phyloP scores from a whole-genome alignment of 2,797 vertebrate species.

The Xenopus petersii region DNA sequence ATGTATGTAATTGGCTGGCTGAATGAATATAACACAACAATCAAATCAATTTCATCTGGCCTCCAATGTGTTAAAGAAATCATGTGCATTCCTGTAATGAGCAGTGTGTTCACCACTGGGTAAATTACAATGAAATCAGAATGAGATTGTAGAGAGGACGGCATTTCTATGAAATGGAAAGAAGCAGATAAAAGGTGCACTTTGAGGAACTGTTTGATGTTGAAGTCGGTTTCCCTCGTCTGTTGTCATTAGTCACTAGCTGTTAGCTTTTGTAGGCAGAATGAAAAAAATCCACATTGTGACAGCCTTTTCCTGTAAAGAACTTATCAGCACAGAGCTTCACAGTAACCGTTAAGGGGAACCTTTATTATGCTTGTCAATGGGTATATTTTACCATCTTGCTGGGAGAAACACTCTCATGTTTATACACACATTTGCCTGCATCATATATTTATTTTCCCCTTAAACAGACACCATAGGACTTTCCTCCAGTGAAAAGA shows the following conservation, averaged over 20 bases:
- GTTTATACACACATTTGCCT: no score
- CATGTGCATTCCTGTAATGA: constrained; percentile 23
- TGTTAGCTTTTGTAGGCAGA: constrained; percentile 21
- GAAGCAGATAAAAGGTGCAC: constrained; percentile 57
- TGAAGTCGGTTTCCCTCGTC: constrained; percentile 34
- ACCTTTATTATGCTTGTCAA: no score
- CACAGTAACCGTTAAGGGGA: constrained; percentile 7
- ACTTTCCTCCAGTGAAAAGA: no score
- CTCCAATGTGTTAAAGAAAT: background rate
- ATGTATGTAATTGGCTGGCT: no score
- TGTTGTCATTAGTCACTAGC: constrained; percentile 33
- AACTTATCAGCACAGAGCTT: constrained; percentile 17
- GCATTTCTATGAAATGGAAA: constrained; percentile 65
- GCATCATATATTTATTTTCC: no score
- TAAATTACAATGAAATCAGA: constrained; percentile 11
- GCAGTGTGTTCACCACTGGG: constrained; percentile 7
- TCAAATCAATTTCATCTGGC: background rate
- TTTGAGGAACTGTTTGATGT: constrained; percentile 36
- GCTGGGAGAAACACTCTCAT: no score
- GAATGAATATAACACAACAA: no score
- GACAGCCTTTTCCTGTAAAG: constrained; percentile 36
- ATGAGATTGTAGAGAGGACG: constrained; percentile 49
- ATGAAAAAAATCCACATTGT: constrained; percentile 24
- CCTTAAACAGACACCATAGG: no score
- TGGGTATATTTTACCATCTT: no score